Base-by-base conservation (phyloP, 2,797 vertebrate genomes). In the Xenentodon cancila region DNA sequence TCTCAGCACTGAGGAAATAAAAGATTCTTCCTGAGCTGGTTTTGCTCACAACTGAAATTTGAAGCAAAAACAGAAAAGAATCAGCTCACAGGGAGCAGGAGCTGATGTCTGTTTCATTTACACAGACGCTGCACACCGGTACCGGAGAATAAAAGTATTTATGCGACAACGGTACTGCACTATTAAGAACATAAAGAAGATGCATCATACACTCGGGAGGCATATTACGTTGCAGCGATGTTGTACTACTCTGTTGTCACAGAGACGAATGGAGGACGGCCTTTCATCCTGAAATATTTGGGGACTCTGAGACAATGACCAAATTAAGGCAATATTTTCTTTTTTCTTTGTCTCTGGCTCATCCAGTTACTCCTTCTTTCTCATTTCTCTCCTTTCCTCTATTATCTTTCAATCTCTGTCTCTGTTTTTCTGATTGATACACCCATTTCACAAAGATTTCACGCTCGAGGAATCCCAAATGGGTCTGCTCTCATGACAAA, bases 401-500 rank as follows among this genome's bases (percentile, higher is more conserved):
- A 78, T 85, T 71, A 73, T 84, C 84, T 81, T 86, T 85, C 88
- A 90, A 83, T 89, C 90, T 84, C 65, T 77, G 72, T 83, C 82
- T 73, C 60, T 76, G 54, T 88, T 80, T 81, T 85, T 91, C 87
- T 91, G 91, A 94, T 92, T 92, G 92, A 94, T 93, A 91, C 89
- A 91, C 84, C 89, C 82, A 92, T 92, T 92, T 91, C 89, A 79
- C 84, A 51, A 91, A 92, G 91, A 93, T 94, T 93, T 94, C 91
- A 93, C 72, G 91, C 89, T 85, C 55, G 84, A 91, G 79, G 71
- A 87, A 88, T 81, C 88, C 87, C 86, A 93, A 93, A 93, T 94
- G 88, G 89, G 75, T 90, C 89, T 80, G 76, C 84, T 91, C 89
- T 90, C 90, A 89, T 84, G 91, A 93, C 91, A 94, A 93, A 94